Conservation (phyloP, 2,888 invertebrate genomes). For the Octonoba sinensis region DNA sequence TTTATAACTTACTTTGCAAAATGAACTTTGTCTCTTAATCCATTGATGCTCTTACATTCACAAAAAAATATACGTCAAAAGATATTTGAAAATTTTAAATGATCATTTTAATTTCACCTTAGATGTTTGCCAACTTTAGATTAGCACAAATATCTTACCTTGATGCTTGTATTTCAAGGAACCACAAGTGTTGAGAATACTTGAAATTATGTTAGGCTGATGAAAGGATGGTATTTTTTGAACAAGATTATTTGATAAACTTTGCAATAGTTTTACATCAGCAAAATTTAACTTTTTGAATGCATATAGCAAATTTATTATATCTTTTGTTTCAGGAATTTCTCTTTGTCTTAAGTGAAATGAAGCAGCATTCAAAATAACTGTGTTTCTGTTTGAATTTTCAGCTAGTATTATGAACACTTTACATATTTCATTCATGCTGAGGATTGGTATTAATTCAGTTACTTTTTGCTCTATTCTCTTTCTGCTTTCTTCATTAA, state of each 20-base stretch:
- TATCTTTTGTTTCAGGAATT: constrained; percentile 18
- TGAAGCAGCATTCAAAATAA: constrained; percentile 21
- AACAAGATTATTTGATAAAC: constrained; percentile 1
- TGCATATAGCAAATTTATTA: constrained; percentile 32
- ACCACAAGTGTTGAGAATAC: constrained; percentile 37
- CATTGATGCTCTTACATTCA: too few species aligned
- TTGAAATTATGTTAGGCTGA: constrained; percentile 26
- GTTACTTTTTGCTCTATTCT: constrained; percentile 14
- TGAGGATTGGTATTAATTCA: constrained; percentile 8
- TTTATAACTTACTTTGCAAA: too few species aligned
- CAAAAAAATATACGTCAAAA: too few species aligned
- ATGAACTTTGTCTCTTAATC: too few species aligned
- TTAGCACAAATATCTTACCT: constrained; percentile 16
- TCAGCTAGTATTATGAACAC: constrained; percentile 25
- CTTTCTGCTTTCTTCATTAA: constrained; percentile 12
- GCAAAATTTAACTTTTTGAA: constrained; percentile 38
- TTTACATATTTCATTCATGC: constrained; percentile 32
- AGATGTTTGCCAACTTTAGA: too few species aligned
- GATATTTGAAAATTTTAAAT: too few species aligned
- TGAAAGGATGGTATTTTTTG: constrained; percentile 2
- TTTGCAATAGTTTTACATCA: constrained; percentile 1
- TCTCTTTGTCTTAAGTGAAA: constrained; percentile 28
- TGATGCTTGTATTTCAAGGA: constrained; percentile 18
- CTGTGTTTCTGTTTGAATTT: constrained; percentile 30
- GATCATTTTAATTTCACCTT: too few species aligned